Conservation (phyloP, 2,888 invertebrate genomes). For the Petrophora chlorosata region DNA sequence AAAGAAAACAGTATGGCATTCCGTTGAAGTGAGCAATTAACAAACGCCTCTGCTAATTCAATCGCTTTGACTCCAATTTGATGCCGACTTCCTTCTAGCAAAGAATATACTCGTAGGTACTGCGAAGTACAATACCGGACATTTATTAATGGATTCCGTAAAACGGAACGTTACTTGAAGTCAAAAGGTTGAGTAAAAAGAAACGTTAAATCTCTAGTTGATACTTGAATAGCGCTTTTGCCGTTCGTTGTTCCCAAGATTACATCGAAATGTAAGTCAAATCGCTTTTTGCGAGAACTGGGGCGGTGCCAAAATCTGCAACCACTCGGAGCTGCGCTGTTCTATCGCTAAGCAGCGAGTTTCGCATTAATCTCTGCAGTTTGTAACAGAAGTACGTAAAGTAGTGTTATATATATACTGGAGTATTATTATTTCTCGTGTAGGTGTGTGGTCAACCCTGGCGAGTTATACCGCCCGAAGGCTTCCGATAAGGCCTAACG, state of each 20-base stretch:
- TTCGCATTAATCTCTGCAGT: neutral
- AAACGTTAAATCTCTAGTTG: conserved; percentile 17
- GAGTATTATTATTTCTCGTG: no score
- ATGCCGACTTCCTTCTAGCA: conserved; percentile 21
- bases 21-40: conserved; percentile 22
- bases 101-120: conserved; percentile 18
- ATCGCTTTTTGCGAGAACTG: conserved; percentile 23
- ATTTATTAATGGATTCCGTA: conserved; percentile 30
- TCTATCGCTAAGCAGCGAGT: neutral
- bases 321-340: no score
- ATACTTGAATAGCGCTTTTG: conserved; percentile 24
- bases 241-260: conserved; percentile 20
- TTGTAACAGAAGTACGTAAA: neutral
- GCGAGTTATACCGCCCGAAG: no score
- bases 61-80: conserved; percentile 25
- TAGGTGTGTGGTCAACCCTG: no score
- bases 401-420: neutral
- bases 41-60: conserved; percentile 28
- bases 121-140: no score
- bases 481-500: no score
- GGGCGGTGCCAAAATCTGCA: conserved; percentile 17
- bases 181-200: conserved; percentile 21
- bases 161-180: conserved; percentile 29
- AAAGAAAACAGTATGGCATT: conserved; percentile 11
- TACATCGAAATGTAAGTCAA: conserved; percentile 27